Evolutionary conservation across 2,113 vertebrate species (phyloP), one percentile per base, ranked within the genome.

Genomic region (Turdus rufiventris): DNA sequence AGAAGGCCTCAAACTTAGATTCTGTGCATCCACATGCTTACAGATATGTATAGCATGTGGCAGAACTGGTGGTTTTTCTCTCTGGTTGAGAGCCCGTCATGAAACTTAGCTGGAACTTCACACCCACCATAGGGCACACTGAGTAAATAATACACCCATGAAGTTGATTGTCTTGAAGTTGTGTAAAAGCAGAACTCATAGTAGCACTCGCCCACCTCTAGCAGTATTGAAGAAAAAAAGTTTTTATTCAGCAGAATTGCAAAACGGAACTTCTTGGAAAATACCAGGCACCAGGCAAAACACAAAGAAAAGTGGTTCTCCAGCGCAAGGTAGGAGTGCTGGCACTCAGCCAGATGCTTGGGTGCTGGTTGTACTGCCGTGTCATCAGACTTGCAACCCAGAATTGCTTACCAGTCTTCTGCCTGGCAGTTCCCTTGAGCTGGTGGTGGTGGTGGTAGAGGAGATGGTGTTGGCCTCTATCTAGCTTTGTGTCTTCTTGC

Each of bases 161-260:
- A 87, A 92, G 29, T 0, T 42, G 21, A 54, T 78, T 93, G 94
- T 80, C 66, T 89, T 70, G 36, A 89, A 88, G 80, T 34, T 3
- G 0, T 87, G 56, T 86, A 78, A 83, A 85, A 95, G 56, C 21
- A 70, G 76, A 84, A 80, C 11, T 85, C 48, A 1, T 53, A n/a
- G 81, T 33, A 51, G 62, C 13, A 2, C 57, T 91, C 71, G 14
- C 71, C 33, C 9, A 1, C 61, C 85, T 81, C 93, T 40, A 58
- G 92, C 86, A 57, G 78, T 78, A 97, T 73, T 98, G 97, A 98
- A 97, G 95, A 96, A 85, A 97, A 94, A 95, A 95, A 97, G 98
- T 98, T 98, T 98, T 97, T 98, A 68, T 98, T 92, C 97, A 97
- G 97, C 98, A 98, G 98, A 97, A 92, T 78, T 96, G 97, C 96